Base-by-base conservation (phyloP, 2,888 invertebrate species). In the Caenorhabditis sinica region DNA sequence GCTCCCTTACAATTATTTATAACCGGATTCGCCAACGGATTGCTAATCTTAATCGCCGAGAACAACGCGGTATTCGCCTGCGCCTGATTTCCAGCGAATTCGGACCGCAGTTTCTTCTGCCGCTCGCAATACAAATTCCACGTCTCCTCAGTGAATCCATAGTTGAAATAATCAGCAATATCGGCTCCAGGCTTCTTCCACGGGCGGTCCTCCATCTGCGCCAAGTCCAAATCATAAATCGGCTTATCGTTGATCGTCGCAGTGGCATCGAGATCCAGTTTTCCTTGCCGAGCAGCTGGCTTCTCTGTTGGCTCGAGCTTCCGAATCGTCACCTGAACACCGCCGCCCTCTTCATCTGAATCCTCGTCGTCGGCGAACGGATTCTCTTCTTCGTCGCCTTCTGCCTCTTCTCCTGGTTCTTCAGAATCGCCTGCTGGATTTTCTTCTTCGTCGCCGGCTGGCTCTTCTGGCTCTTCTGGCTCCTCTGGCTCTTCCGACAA, bases 151-250 rank as follows among this genome's bases (percentile, higher is more conserved):
- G 96, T 99, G 93, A 99, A 99, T 0, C 99, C 99, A 93, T 98
- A 99, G 94, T 99, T 98, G 94, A 97, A 98, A 93, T 97, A 98
- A 94, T 98, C 97, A 49, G 97, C 98, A 69, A 99, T 97, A 94
- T 99, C 98, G 79, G 99, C 98, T 92, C 94, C 99, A 66, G 99
- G 99, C 93, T 98, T 98, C 86, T 97, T 95, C 99, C 99, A 99
- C 0, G 99, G 98, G 93, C 98, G 98, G 90, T 99, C 99, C 93
- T 98, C 98, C 89, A 98, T 94, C 20, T 81, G 72, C 93, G 97
- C 97, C 90, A 99, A 95, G 93, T 97, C 98, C 93, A 96, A 97
- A 93, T 99, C 99, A 88, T 96, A 96, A 5, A 94, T 89, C 9
- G 86, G 85, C 49, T 86, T 83, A 25, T 86, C 86, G 23, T 83